Conservation (phyloP, 1,140 invertebrate genomes). For the Aplysia californica region DNA sequence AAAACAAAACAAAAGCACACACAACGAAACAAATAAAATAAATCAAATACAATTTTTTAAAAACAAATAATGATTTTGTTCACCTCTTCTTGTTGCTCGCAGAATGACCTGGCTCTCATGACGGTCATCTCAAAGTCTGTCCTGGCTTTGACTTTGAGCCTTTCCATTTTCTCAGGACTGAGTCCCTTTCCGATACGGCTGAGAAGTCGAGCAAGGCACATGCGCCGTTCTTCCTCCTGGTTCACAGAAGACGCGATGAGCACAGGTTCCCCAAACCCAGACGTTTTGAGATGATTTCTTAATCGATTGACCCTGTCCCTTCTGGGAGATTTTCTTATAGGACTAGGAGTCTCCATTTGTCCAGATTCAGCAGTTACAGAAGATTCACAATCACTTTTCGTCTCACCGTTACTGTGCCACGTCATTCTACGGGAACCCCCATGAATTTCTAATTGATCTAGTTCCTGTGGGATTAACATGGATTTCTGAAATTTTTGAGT, state of each 20-base stretch:
- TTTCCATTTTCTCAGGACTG: background rate
- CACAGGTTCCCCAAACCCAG: background rate
- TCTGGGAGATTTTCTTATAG: background rate
- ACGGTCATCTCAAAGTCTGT: background rate
- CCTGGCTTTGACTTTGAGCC: background rate
- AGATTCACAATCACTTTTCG: no score
- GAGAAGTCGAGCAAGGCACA: background rate
- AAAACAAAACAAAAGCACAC: no score
- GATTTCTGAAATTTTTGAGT: no score
- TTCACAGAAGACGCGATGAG: background rate
- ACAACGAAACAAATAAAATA: no score
- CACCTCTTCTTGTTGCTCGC: background rate
- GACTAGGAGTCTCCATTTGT: background rate
- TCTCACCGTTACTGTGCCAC: no score
- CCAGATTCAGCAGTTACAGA: background rate
- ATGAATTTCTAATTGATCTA: background rate
- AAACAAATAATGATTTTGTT: background rate
- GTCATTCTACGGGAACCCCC: background rate
- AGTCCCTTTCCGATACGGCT: background rate
- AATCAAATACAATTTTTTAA: no score
- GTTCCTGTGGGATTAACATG: background rate
- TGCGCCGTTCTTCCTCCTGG: background rate
- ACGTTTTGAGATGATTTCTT: background rate
- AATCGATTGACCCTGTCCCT: background rate
- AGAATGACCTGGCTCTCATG: background rate